Conservation (phyloP, 2,113 vertebrate species). For the Paradisaea rubra region DNA sequence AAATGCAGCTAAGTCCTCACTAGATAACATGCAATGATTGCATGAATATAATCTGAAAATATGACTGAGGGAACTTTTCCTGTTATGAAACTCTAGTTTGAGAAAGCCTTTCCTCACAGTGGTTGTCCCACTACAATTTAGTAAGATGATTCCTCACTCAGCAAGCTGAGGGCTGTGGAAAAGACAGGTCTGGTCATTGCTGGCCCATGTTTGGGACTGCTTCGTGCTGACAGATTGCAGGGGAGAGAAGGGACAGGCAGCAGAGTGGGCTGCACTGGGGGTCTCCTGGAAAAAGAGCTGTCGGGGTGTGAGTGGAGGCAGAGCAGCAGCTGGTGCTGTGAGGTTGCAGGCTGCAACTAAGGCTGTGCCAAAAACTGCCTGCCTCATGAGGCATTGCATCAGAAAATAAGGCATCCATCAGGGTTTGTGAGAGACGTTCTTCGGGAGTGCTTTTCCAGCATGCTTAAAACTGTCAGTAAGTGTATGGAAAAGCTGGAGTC, state of each 20-base stretch:
- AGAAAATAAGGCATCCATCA: neutral
- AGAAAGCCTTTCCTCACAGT: neutral
- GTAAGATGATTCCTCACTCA: neutral
- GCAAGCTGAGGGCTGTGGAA: neutral
- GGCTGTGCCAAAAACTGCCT: neutral
- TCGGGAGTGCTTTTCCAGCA: neutral
- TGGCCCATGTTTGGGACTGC: neutral
- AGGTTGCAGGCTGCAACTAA: neutral
- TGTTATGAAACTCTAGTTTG: neutral
- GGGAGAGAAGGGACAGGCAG: neutral
- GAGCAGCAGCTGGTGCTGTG: neutral
- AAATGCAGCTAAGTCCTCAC: neutral
- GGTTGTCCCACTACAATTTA: rapidly evolving
- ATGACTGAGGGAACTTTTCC: neutral
- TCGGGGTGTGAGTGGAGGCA: neutral
- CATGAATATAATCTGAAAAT: neutral
- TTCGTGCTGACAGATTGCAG: rapidly evolving
- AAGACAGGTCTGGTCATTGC: neutral
- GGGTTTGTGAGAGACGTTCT: neutral
- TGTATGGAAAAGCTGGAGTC: neutral
- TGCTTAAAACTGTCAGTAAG: neutral
- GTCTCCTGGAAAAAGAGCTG: neutral
- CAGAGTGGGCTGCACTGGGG: neutral
- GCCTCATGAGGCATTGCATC: rapidly evolving
- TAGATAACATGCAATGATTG: neutral